These are phyloP conservation scores for Leistus spinibarbis DNA, from an alignment of 2,888 invertebrate species.

Conservation along the genomic window DNA sequence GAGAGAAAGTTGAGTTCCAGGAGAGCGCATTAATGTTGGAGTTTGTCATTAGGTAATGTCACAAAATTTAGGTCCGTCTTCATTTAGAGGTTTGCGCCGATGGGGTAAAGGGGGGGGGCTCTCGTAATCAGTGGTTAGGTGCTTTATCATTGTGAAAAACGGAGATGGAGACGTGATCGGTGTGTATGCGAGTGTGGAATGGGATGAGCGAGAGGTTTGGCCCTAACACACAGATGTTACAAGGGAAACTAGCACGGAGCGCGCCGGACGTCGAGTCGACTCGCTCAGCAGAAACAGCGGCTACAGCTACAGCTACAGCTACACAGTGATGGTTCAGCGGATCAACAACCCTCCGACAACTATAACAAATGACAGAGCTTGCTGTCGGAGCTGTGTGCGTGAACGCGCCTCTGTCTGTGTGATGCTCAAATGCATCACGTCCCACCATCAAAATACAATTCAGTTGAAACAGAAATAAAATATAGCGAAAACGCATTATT, in stretches of 20 bases:
- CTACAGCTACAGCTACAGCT: neutral
- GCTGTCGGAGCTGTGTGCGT: neutral
- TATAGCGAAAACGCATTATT: neutral
- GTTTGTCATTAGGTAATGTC: neutral
- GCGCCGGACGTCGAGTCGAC: too few species aligned
- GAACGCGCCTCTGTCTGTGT: neutral
- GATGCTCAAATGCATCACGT: constrained; percentile 13
- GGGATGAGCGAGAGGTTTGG: neutral
- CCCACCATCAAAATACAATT: constrained; percentile 19
- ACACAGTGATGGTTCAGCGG: neutral
- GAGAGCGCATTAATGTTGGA: neutral
- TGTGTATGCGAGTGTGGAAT: neutral
- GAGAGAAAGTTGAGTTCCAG: too few species aligned
- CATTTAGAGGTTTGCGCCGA: neutral
- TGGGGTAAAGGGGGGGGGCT: neutral
- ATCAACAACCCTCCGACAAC: neutral
- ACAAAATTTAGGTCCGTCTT: neutral
- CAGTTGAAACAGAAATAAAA: constrained; percentile 1
- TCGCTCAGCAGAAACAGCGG: neutral
- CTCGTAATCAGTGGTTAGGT: neutral
- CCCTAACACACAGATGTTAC: neutral
- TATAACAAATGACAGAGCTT: neutral
- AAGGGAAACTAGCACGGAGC: neutral
- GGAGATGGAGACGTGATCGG: neutral
- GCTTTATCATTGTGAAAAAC: constrained; percentile 4